A percentile compares a stretch with the other conserved stretches of the same genome.
Evolutionary conservation across 2,797 vertebrate species (phyloP).

Genomic region (Neostethus bicornis): DNA sequence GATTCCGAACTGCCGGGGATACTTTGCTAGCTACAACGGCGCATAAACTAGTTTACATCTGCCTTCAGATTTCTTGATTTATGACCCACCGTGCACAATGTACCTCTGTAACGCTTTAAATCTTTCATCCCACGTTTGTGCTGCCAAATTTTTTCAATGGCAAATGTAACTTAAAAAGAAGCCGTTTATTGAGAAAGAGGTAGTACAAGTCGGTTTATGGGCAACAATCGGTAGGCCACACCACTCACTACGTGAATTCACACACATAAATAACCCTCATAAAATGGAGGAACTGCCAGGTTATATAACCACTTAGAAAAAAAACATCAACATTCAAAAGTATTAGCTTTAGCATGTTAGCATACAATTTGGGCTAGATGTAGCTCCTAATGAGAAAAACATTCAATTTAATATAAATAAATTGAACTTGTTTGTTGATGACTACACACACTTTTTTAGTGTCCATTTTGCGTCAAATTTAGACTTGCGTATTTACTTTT

Average conservation of each 20-base stretch:
- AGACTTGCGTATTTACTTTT: no score
- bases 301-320: no score
- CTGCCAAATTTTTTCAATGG: constrained; percentile 3
- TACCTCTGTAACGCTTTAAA: neutral
- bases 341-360: no score
- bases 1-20: neutral
- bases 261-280: neutral
- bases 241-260: constrained; percentile 7
- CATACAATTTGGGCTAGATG: no score
- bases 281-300: neutral
- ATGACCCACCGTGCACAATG: neutral
- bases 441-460: no score
- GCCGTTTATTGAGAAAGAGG: neutral
- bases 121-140: neutral
- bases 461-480: no score
- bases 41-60: neutral
- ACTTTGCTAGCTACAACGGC: neutral
- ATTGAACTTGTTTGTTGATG: no score
- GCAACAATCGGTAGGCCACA: constrained; percentile 4
- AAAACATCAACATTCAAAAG: neutral
- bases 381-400: no score
- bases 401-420: no score
- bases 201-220: neutral
- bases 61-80: neutral
- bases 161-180: neutral